These are phyloP conservation scores for Gavia stellata DNA, from an alignment of 2,113 vertebrate species.

Conservation along the genomic window DNA sequence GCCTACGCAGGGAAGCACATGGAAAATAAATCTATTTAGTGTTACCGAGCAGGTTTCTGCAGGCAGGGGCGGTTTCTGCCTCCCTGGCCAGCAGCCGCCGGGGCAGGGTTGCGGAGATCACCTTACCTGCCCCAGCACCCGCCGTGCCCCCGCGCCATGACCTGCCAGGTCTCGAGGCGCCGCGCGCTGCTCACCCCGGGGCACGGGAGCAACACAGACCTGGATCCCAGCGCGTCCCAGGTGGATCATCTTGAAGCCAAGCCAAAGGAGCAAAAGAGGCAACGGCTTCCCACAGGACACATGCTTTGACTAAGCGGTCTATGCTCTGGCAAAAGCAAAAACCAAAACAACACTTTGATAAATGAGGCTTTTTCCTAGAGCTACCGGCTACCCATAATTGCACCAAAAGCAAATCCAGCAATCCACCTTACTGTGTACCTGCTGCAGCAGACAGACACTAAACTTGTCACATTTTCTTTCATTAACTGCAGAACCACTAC, in stretches of 20 bases:
- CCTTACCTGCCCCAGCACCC: not conserved
- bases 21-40: no score
- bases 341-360: not conserved
- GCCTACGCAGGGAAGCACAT: fast-evolving
- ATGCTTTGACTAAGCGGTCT: no score
- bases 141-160: not conserved
- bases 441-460: not conserved
- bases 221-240: not conserved
- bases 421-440: fast-evolving
- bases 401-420: not conserved
- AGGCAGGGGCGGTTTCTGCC: no score
- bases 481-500: fast-evolving
- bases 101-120: not conserved
- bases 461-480: fast-evolving
- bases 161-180: no score
- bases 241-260: not conserved
- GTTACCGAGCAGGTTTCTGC: no score
- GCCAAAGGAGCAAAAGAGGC: no score
- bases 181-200: fast-evolving
- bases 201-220: no score
- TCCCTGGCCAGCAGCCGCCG: not conserved
- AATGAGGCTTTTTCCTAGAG: not conserved
- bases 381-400: not conserved
- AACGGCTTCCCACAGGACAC: not conserved
- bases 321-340: not conserved